These are phyloP conservation scores for Eulacestoma nigropectus DNA, from an alignment of 2,113 vertebrate genomes.

Conservation along the genomic window DNA sequence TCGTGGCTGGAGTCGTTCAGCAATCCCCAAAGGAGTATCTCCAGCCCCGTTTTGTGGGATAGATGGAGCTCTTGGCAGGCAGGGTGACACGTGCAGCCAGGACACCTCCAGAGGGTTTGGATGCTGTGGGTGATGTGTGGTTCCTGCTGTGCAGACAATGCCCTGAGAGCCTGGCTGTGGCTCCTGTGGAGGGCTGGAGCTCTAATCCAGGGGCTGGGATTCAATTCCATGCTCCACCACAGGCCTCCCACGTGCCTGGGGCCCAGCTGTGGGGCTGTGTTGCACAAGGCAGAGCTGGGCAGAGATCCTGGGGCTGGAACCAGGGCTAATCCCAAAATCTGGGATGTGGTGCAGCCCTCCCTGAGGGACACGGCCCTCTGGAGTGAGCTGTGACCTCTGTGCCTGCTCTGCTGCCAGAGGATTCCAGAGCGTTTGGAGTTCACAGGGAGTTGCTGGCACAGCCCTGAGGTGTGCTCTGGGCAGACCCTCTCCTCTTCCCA, in stretches of 20 bases:
- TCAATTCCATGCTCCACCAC: neutral
- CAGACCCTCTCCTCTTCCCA: neutral
- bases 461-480: accelerated
- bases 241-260: neutral
- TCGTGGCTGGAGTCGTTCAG: neutral
- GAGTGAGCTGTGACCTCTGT: neutral
- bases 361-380: neutral
- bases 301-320: neutral
- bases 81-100: neutral
- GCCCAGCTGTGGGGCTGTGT: neutral
- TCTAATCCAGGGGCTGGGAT: neutral
- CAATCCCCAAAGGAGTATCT: neutral
- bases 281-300: neutral
- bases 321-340: neutral
- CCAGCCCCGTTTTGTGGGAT: neutral
- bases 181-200: neutral
- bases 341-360: neutral
- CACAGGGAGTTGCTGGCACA: neutral
- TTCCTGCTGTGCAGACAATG: neutral
- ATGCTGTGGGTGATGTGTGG: neutral
- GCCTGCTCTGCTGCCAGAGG: neutral
- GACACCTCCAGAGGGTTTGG: neutral
- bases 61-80: neutral
- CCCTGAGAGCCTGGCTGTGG: neutral
- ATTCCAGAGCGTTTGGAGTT: neutral